Base-by-base conservation (phyloP, 2,113 vertebrate genomes). In the Numenius arquata region DNA sequence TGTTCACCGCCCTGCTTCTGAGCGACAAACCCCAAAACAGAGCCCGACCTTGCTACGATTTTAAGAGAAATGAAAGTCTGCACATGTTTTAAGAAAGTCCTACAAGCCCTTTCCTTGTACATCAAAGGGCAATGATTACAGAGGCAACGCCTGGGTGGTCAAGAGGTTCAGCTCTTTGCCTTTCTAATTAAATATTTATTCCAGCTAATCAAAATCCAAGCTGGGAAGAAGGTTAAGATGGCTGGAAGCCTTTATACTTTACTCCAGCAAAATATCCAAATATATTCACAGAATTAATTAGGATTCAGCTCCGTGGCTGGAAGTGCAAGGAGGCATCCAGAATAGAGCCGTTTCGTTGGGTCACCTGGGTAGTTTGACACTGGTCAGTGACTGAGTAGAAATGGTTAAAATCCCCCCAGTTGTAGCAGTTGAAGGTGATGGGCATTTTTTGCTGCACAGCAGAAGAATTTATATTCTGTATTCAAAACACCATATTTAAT, bases 161-260 rank as follows among this genome's bases (percentile, higher is more conserved):
- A 88, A 85, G 59, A 76, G 67, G 59, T 77, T 93, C 76, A 74
- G 22, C 61, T 93, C 63, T 88, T 85, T 58, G 55, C 53, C 47
- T 92, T 90, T 93, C 62, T 88, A 86, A 95, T 84, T 90, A 77
- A 97, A 86, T 83, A 92, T 70, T 89, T 88, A 90, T 74, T 90
- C 67, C 45, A 82, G 59, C 74, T 92, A 88, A 90, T 90, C 20
- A 67, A 85, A 96, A 93, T 68, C 55, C 63, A 74, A 80, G 65
- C 32, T 66, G 48, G 27, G 58, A 87, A 80, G 73, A 79, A 89
- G 89, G 66, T 76, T 88, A 70, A 73, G 63, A n/a, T 25, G 63
- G 5, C 63, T 79, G 66, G 50, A 88, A 92, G 65, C 34, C 48
- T 70, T 92, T 61, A 9, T 43, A 41, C 36, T 73, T 93, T 73